Evolutionary conservation across 2,113 vertebrate genomes (phyloP).

Genomic region (Pseudolaguvia tuberculata): DNA sequence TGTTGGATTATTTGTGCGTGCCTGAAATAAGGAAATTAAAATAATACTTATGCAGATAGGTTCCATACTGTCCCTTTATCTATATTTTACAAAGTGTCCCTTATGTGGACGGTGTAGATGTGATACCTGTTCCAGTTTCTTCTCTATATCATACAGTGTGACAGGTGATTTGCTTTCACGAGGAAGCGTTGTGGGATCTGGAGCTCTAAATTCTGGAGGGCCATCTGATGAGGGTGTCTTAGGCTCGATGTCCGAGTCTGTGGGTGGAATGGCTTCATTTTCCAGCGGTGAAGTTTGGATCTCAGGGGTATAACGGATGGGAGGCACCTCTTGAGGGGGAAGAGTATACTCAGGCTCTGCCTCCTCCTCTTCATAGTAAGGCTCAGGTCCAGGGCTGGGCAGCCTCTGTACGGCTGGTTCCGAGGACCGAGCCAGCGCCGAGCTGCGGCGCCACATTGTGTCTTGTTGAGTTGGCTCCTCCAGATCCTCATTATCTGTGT

Average conservation of each 20-base stretch:
- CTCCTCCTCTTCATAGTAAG: conserved; percentile 19
- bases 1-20: conserved; percentile 48
- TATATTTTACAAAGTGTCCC: too few species aligned
- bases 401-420: conserved; percentile 56
- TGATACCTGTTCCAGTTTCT: conserved; percentile 65
- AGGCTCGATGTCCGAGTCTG: conserved; percentile 57
- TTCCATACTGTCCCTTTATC: neutral
- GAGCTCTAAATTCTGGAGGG: conserved; percentile 68
- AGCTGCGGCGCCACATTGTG: conserved; percentile 28
- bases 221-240: conserved; percentile 55
- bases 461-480: conserved; percentile 65
- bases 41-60: neutral
- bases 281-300: conserved; percentile 30
- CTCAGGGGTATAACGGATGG: conserved; percentile 55
- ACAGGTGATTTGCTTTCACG: conserved; percentile 34
- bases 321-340: conserved; percentile 53
- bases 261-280: conserved; percentile 35
- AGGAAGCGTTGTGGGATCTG: conserved; percentile 51
- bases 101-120: neutral
- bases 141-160: conserved; percentile 62
- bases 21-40: conserved; percentile 49
- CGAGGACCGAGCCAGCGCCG: conserved; percentile 56
- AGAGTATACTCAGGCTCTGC: conserved; percentile 28
- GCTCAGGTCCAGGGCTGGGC: conserved; percentile 27
- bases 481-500: conserved; percentile 78